Evolutionary conservation across 2,888 invertebrate genomes (phyloP), one percentile per base, ranked within the genome.

Genomic region (Neoascia interrupta): DNA sequence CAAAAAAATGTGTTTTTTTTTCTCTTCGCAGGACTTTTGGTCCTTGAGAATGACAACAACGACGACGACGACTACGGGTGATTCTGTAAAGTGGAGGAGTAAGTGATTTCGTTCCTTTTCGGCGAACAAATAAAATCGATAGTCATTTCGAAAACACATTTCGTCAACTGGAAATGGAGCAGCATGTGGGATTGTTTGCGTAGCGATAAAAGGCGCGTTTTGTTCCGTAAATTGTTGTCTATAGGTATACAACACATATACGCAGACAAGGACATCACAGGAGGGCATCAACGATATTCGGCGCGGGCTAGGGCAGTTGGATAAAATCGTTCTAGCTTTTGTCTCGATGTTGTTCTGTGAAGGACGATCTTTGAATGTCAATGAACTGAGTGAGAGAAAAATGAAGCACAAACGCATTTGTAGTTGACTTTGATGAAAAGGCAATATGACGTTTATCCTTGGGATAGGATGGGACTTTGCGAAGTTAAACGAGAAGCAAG

Each of bases 111-210:
- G 34, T 18, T 72, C 72, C 31, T 47, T 56, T 39, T 61, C 37
- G 26, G 23, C 41, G 47, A 73, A 61, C 66, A 73, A 72, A 61
- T 73, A 79, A 72, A 79, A 79, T 79, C 72, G 72, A 79, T 79
- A 72, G 79, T 61, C 72, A 73, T 79, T 68, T 61, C 51, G 34
- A 64, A 60, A 76, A 76, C 53, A 66, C 64, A 76, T 76, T 70
- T 76, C 37, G 64, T 76, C 64, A 64, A 54, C 39, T 70, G 41
- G 39, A n/a, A 18, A 5, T 21, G 36, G 26, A 49, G 36, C 39
- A 19, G 49, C 18, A 49, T 56, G 31, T 41, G 43, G 13, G 37
- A 36, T 69, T 51, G 63, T 64, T 37, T 56, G 56, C 16, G 49
- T 51, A 10, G 1, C 16, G 16, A 61, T 60, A 49, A 61, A 47